Evolutionary conservation across 1,140 invertebrate genomes (phyloP).

Genomic region (Diorhabda elongata): DNA sequence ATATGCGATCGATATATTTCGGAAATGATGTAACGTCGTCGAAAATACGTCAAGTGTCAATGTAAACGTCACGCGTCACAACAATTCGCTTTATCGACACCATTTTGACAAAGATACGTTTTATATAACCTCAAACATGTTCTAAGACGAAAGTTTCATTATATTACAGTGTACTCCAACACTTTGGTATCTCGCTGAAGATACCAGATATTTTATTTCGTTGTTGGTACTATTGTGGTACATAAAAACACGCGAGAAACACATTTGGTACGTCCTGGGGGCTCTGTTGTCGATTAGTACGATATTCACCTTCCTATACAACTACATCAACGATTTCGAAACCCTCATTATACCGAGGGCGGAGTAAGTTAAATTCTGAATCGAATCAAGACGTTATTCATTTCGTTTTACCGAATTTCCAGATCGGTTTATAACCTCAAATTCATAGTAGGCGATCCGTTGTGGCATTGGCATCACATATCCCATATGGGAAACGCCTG

Average conservation of each 20-base stretch:
- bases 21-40: not conserved
- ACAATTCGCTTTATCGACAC: not conserved
- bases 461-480: conserved; percentile 24
- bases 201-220: conserved; percentile 46
- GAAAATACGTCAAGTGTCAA: not conserved
- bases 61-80: not conserved
- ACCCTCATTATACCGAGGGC: conserved; percentile 23
- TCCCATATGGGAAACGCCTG: conserved; percentile 24
- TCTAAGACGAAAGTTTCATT: not conserved
- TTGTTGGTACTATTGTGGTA: conserved; percentile 38
- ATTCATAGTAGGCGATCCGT: conserved; percentile 11
- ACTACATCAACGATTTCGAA: conserved; percentile 27
- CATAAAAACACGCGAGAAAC: conserved; percentile 25
- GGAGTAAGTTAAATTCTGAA: conserved; percentile 25
- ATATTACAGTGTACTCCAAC: conserved; percentile 43
- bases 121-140: not conserved
- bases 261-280: conserved; percentile 24
- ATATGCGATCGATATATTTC: not conserved
- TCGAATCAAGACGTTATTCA: not conserved
- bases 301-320: conserved; percentile 20
- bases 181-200: conserved; percentile 47
- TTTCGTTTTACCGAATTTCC: not conserved
- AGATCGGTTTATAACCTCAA: conserved; percentile 20
- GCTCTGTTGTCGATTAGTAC: conserved; percentile 18
- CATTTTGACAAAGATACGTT: not conserved